phyloP scores from a whole-genome alignment of 2,888 invertebrate species.

The Taenaris catops region DNA sequence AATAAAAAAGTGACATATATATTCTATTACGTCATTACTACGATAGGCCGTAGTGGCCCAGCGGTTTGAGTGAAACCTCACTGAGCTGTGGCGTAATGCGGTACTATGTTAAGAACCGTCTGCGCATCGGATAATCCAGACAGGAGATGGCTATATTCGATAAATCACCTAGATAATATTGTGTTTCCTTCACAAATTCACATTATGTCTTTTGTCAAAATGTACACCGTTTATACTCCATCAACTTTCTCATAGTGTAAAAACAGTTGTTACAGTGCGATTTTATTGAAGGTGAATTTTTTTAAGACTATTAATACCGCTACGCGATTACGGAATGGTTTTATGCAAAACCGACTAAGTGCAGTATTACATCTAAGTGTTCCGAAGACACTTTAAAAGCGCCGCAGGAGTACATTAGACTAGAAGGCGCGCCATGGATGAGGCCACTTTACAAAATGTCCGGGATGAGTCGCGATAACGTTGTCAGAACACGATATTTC shows the following conservation, averaged over 20 bases:
- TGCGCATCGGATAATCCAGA: constrained; percentile 20
- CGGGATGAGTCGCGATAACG: constrained; percentile 77
- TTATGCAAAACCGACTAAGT: constrained; percentile 48
- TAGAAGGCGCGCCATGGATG: constrained; percentile 52
- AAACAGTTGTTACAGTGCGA: constrained; percentile 13
- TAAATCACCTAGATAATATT: constrained; percentile 32
- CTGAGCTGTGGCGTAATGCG: constrained; percentile 55
- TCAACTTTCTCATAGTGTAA: constrained; percentile 6
- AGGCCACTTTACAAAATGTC: constrained; percentile 77
- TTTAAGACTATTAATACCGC: constrained; percentile 17
- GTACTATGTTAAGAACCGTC: constrained; percentile 15
- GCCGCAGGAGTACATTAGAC: constrained; percentile 38
- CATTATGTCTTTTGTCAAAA: constrained; percentile 9
- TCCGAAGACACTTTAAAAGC: constrained; percentile 49
- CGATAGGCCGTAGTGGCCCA: too few relatives aligned
- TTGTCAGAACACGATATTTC: constrained; percentile 79
- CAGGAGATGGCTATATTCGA: constrained; percentile 18
- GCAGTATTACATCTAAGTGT: constrained; percentile 49
- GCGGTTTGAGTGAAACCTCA: constrained; percentile 76
- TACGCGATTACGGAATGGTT: constrained; percentile 18
- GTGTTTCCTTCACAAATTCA: constrained; percentile 7
- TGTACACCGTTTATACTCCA: too few relatives aligned
- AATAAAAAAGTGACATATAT: too few relatives aligned
- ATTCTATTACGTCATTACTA: too few relatives aligned
- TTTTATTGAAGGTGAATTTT: constrained; percentile 5